Percentiles rank a stretch among this genome's conserved stretches.
Evolutionary conservation across 2,113 vertebrate genomes (phyloP).

Genomic region (Lethenteron camtschaticum): DNA sequence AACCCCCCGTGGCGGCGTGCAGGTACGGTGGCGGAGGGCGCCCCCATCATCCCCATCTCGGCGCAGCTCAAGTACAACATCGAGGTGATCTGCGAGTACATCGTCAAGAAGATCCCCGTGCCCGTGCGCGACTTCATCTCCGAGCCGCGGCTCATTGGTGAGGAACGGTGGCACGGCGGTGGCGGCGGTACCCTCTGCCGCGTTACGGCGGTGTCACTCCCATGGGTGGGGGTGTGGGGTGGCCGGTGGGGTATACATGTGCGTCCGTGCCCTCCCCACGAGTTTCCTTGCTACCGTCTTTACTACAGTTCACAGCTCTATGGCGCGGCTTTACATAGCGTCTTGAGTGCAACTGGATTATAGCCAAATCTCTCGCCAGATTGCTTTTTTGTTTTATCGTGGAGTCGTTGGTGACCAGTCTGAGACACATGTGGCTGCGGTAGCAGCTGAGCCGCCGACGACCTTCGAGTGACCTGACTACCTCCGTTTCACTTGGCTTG

Average conservation of each 20-base stretch:
- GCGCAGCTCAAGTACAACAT: conserved; percentile 97
- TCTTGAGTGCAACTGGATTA: too few relatives aligned
- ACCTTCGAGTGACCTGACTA: too few relatives aligned
- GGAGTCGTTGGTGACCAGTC: too few relatives aligned
- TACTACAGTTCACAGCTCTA: too few relatives aligned
- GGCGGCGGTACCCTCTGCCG: neutral
- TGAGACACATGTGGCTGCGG: too few relatives aligned
- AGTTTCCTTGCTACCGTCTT: too few relatives aligned
- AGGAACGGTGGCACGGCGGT: conserved; percentile 10
- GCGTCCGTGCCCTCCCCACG: neutral
- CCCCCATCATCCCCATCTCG: conserved; percentile 93
- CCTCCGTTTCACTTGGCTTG: too few relatives aligned
- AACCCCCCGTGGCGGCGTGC: neutral
- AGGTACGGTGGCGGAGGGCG: conserved; percentile 94
- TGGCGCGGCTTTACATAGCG: too few relatives aligned
- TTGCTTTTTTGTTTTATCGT: too few relatives aligned
- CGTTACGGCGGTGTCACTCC: neutral
- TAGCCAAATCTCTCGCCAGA: too few relatives aligned
- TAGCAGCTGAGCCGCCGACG: too few relatives aligned
- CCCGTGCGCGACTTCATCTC: conserved; percentile 86
- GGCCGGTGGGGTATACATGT: neutral
- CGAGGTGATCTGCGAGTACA: conserved; percentile 94
- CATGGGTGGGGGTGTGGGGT: too few relatives aligned
- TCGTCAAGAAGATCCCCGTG: conserved; percentile 92
- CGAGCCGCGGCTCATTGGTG: conserved; percentile 83